Evolutionary conservation across 1,140 invertebrate genomes (phyloP).

Genomic region (Cydia amplana): DNA sequence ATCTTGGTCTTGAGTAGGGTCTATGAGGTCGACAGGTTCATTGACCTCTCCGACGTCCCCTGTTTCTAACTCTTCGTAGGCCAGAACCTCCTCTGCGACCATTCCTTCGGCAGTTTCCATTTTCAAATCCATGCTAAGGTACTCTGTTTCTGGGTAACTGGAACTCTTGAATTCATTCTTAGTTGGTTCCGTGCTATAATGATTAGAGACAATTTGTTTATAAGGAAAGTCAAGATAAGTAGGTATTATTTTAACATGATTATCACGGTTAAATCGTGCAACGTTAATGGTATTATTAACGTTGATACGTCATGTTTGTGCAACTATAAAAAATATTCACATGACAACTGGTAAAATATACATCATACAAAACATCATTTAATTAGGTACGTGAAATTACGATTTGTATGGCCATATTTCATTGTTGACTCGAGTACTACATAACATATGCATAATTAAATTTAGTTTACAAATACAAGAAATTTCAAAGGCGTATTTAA

Average conservation of each 20-base stretch:
- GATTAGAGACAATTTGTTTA: background rate
- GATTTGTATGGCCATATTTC: background rate
- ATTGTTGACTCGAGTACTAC: too few relatives aligned
- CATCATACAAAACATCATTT: background rate
- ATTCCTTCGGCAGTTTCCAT: constrained; percentile 1
- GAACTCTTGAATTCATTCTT: constrained; percentile 24
- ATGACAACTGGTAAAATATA: background rate
- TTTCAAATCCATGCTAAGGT: background rate
- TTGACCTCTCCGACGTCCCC: background rate
- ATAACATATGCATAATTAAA: too few relatives aligned
- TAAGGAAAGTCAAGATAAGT: background rate
- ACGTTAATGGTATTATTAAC: background rate
- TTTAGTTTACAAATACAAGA: too few relatives aligned
- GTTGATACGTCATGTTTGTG: background rate
- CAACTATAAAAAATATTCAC: background rate
- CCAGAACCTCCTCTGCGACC: background rate
- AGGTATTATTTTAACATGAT: background rate
- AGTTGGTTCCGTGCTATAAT: constrained; percentile 13
- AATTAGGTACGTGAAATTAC: background rate
- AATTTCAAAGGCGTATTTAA: too few relatives aligned
- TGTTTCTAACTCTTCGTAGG: background rate
- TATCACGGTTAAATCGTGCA: background rate
- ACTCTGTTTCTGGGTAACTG: background rate
- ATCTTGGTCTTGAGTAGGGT: background rate
- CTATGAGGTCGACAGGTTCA: background rate